Percentiles rank a stretch among this genome's conserved stretches.
Evolutionary conservation across 2,888 invertebrate genomes (phyloP).

Genomic region (Apotomis capreana): DNA sequence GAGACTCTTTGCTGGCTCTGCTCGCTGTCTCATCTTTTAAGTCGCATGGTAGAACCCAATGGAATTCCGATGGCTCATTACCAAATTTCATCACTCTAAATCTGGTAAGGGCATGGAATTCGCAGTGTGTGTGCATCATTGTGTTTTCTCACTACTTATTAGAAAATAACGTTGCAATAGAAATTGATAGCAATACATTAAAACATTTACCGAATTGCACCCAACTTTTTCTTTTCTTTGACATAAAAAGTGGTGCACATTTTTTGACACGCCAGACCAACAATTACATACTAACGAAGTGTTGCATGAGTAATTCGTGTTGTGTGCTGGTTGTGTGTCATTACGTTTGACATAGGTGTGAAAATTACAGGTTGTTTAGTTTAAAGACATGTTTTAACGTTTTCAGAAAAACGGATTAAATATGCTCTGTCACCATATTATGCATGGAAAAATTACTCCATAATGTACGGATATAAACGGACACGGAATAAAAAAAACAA

Average conservation of each 20-base stretch:
- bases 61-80: too few relatives aligned
- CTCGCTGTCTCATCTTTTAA: too few relatives aligned
- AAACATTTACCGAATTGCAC: neutral
- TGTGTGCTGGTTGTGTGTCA: constrained; percentile 11
- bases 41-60: too few relatives aligned
- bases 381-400: constrained; percentile 13
- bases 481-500: too few relatives aligned
- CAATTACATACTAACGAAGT: constrained; percentile 19
- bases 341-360: constrained; percentile 17
- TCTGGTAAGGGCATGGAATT: too few relatives aligned
- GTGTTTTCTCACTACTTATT: neutral
- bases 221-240: neutral
- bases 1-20: too few relatives aligned
- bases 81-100: too few relatives aligned
- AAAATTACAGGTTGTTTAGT: constrained; percentile 22
- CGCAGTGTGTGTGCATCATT: too few relatives aligned
- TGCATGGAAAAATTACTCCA: neutral
- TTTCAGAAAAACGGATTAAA: constrained; percentile 6
- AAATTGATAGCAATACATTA: neutral
- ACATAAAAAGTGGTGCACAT: constrained; percentile 11
- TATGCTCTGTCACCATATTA: neutral
- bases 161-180: neutral
- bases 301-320: constrained; percentile 21
- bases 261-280: constrained; percentile 17
- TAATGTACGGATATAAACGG: too few relatives aligned